Evolutionary conservation across 2,113 vertebrate genomes (phyloP), one percentile per base, ranked within the genome.

Genomic region (Typhlomys cinereus): DNA sequence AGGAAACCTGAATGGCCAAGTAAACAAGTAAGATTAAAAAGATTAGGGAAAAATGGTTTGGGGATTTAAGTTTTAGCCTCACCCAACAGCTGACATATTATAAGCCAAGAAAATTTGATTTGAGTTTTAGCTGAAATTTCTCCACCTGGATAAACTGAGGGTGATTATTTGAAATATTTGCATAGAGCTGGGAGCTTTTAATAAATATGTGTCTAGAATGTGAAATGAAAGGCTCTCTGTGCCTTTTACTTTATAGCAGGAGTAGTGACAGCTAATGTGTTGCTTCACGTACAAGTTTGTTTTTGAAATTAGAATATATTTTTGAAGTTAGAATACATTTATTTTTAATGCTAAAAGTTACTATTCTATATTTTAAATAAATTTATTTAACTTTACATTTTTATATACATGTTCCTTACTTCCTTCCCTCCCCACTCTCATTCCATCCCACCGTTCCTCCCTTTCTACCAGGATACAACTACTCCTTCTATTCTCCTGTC

Each of bases 21-120:
- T 88, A 96, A 96, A 93, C 54, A 93, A 50, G 54, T 89, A 83
- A 84, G 50, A 13, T 44, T 96, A 92, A 74, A 87, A 90, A 88
- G 34, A 52, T 4, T 52, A 27, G 0, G 67, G 50, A 67, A 84
- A 83, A 90, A 88, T 59, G 5, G 12, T 61, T 94, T 52, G n/a
- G 18, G 31, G 48, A 90, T 90, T 94, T 91, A 90, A 25, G 12
- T 78, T 96, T 95, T 92, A 87, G 23, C 25, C 48, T 95, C 27
- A 93, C 36, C 50, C 29, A 79, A 80, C 46, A 94, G 57, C 36
- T 87, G 70, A 84, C 27, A 46, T 88, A 46, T 61, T 78, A 7
- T 79, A 82, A 95, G 18, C 27, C 81, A 86, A 93, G 59, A 86
- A 92, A 92, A 52, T 85, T 20, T 76, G 3, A 87, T 81, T 27